phyloP scores from a whole-genome alignment of 1,140 invertebrate species.

The Ridgeia piscesae region DNA sequence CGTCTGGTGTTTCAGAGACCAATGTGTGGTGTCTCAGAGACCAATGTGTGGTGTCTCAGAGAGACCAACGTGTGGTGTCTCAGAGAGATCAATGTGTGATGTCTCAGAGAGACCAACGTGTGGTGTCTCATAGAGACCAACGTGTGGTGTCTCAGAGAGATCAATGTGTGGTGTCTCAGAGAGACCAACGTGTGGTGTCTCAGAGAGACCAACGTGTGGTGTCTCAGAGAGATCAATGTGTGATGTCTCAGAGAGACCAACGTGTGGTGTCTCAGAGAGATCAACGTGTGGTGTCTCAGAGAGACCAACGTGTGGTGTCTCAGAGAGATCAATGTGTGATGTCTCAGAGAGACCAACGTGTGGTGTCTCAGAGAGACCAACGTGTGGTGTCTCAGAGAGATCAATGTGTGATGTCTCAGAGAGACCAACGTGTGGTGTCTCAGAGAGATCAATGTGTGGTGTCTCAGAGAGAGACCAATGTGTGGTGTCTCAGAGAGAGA shows the following conservation, averaged over 20 bases:
- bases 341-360: constrained; percentile 58
- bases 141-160: no score
- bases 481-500: constrained; percentile 65
- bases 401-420: constrained; percentile 79
- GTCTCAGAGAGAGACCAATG: no score
- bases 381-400: constrained; percentile 65
- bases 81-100: constrained; percentile 77
- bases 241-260: constrained; percentile 68
- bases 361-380: constrained; percentile 67
- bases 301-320: constrained; percentile 63
- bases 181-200: constrained; percentile 63
- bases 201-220: constrained; percentile 66
- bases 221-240: constrained; percentile 72
- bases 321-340: constrained; percentile 77
- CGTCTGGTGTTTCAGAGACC: constrained; percentile 65
- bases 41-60: constrained; percentile 56
- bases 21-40: no score
- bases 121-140: constrained; percentile 69
- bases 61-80: constrained; percentile 63
- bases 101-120: constrained; percentile 58
- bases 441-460: no score
- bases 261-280: constrained; percentile 65
- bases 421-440: constrained; percentile 37
- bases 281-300: constrained; percentile 56
- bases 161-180: constrained; percentile 56